These are phyloP conservation scores for Cheilosia grossa DNA, from an alignment of 2,888 invertebrate genomes.

Conservation along the genomic window DNA sequence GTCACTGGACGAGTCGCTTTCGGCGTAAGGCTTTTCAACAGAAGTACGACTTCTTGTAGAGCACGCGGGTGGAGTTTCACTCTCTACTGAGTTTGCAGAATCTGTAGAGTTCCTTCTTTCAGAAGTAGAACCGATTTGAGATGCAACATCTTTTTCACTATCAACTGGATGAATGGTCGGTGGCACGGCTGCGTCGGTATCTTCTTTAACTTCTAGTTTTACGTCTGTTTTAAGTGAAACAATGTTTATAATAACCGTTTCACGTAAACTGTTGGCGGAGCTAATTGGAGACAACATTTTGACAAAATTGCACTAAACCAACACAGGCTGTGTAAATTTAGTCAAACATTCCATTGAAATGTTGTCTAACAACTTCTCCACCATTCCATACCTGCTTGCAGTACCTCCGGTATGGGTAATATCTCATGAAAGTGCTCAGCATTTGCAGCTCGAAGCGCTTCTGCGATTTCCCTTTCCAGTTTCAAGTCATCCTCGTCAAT, in stretches of 20 bases:
- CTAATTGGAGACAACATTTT: neutral
- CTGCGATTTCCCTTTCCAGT: slow-evolving; percentile 8
- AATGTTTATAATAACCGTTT: neutral
- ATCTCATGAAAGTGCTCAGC: neutral
- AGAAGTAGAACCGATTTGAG: neutral
- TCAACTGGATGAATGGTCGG: neutral
- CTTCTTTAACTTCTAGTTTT: slow-evolving; percentile 61
- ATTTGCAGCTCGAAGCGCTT: neutral
- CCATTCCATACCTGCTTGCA: slow-evolving; percentile 53
- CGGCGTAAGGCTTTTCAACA: slow-evolving; percentile 16
- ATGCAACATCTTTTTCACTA: neutral
- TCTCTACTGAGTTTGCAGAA: neutral
- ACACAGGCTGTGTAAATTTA: no score
- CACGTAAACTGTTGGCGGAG: neutral
- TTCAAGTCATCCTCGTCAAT: slow-evolving; percentile 39
- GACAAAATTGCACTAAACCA: no score
- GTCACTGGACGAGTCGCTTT: slow-evolving; percentile 37
- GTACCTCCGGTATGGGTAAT: slow-evolving; percentile 10
- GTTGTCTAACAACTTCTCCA: neutral
- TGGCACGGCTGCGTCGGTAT: slow-evolving; percentile 16
- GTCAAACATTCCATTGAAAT: neutral
- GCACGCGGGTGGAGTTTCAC: slow-evolving; percentile 31
- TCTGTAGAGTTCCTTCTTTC: slow-evolving; percentile 29
- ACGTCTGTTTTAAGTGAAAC: slow-evolving; percentile 40
- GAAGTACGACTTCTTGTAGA: slow-evolving; percentile 54